Evolutionary conservation across 2,888 invertebrate species (phyloP), one percentile per base, ranked within the genome.

Genomic region (Brachycybe producta): DNA sequence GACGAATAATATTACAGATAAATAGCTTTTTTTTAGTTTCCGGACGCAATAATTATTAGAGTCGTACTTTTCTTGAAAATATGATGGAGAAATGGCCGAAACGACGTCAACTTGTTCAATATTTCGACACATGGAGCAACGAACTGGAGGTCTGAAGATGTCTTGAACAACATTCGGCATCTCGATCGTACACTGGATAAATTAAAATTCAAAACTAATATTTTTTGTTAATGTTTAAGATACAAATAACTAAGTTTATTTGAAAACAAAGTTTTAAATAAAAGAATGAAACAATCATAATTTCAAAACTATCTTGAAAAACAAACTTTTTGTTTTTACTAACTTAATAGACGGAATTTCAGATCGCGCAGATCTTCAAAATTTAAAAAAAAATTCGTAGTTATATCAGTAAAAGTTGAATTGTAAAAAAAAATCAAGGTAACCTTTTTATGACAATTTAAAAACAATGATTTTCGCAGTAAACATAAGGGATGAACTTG

Each of bases 71-170:
- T 73, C 64, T 61, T 86, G 83, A 63, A 92, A 92, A 51, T 77
- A 71, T 4, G 68, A 67, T 0, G 79, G 74, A 0, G 79, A 74
- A 17, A 86, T 73, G 59, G 79, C 77, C 5, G 73, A 64, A 0
- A 88, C 70, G 52, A 80, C 77, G 34, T 76, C 75, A 26, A 86
- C 76, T 55, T 72, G 65, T 3, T 69, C 66, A 11, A 90, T 70
- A 49, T 73, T 75, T 4, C 64, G 62, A 64, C 92, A 92, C 67
- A 88, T 79, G 21, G 75, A 73, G 64, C 92, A 92, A 60, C 78
- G 76, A 62, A 83, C 82, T 0, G 86, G 82, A 1, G 85, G 81
- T 2, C 90, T 79, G 63, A 88, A 80, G 5, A 73, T 63, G 35
- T 63, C 62, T 54, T 57, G 59, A 36, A 60, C 47, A n/a, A 55